Base-by-base conservation (phyloP, 2,888 invertebrate genomes). In the Hypercompe scribonia region DNA sequence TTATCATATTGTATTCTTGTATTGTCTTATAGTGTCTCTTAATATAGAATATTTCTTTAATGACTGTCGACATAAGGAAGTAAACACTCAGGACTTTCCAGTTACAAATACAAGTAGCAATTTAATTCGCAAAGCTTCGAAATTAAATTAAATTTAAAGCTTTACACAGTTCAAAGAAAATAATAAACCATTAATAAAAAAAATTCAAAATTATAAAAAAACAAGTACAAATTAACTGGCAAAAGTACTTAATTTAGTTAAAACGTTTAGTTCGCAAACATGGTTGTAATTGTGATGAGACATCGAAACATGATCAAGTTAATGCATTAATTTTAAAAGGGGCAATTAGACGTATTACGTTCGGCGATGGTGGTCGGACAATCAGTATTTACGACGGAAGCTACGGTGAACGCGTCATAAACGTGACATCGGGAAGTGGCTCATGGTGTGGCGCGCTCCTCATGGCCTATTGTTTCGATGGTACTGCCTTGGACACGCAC, bases 261-360 rank as follows among this genome's bases (percentile, higher is more conserved):
- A 90, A 90, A 90, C 89, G 87, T 85, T 88, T 84, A 84, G 86
- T 87, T 87, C 81, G 86, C 90, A 90, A 91, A 92, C 88, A 90
- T 85, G 84, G 81, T 82, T 83, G 87, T 89, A 89, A 90, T 88
- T 86, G 86, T 86, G 89, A 88, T 84, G 87, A 87, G 85, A 84
- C 87, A 89, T 88, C 84, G 87, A 86, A 90, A 90, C 89, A 90
- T 92, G 91, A 93, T 94, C 92, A 94, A 89, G 85, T 89, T 93
- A 94, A 94, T 94, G 91, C 89, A 93, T 93, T 92, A 91, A 90
- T 88, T 91, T 94, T 94, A 90, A 93, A 93, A 91, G 91, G 90
- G 91, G 92, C 94, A 93, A 95, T 94, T 93, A 94, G 90, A 84
- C 88, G 89, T 93, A 94, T 93, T 92, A 90, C 86, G 87, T 90